These are phyloP conservation scores for Epizoanthus ramosus DNA, from an alignment of 92 coral and sea anemone species.

Conservation along the genomic window DNA sequence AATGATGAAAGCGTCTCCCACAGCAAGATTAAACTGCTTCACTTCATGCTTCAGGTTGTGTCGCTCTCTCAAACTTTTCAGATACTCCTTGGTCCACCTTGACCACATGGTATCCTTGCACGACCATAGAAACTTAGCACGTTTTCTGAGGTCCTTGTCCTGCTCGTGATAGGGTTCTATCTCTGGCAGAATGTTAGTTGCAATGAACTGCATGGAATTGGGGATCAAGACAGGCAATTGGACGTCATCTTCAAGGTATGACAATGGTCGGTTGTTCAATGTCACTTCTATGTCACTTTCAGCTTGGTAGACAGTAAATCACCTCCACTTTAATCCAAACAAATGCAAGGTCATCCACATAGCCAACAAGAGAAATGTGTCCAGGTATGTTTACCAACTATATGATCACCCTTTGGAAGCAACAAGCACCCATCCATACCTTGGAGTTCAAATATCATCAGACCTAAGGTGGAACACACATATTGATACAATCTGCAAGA, in stretches of 20 bases:
- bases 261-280: constrained; percentile 46
- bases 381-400: too few species aligned
- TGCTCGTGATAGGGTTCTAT: too few species aligned
- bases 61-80: constrained; percentile 40
- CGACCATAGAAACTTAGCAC: background rate
- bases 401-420: background rate
- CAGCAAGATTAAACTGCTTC: constrained; percentile 2
- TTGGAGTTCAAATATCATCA: background rate
- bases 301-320: too few species aligned
- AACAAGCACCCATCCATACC: background rate
- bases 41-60: constrained; percentile 33
- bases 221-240: constrained; percentile 37
- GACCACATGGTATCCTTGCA: constrained; percentile 7
- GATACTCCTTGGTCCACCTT: constrained; percentile 38
- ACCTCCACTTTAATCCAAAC: too few species aligned
- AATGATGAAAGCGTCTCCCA: constrained; percentile 10
- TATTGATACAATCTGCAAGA: background rate
- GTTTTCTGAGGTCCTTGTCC: too few species aligned
- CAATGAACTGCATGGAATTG: constrained; percentile 21
- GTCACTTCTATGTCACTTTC: constrained; percentile 53
- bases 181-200: background rate
- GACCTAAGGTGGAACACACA: background rate
- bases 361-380: too few species aligned
- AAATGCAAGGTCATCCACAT: too few species aligned
- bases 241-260: constrained; percentile 46